Evolutionary conservation across 1,140 invertebrate genomes (phyloP).

Genomic region (Aphelinus certus): DNA sequence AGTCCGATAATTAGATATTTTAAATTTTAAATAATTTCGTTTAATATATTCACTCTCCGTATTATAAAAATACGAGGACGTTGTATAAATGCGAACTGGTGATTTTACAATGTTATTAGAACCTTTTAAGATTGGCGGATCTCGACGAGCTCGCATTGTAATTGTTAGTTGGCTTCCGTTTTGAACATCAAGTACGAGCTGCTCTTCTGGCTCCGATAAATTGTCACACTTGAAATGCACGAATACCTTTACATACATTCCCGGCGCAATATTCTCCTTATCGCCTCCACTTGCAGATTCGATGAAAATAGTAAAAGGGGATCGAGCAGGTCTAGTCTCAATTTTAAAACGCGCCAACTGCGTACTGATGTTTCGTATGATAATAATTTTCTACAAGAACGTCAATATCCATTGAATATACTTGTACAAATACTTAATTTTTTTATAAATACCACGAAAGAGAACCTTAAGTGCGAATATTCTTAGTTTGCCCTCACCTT

Average conservation of each 20-base stretch:
- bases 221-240: slow-evolving; percentile 47
- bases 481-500: slow-evolving; percentile 38
- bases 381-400: too few relatives aligned
- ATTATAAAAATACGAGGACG: too few relatives aligned
- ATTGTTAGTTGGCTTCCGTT: slow-evolving; percentile 47
- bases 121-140: slow-evolving; percentile 51
- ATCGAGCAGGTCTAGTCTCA: slow-evolving; percentile 35
- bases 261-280: slow-evolving; percentile 48
- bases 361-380: slow-evolving; percentile 48
- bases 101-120: neutral
- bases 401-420: neutral
- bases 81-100: neutral
- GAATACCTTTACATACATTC: slow-evolving; percentile 49
- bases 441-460: neutral
- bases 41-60: too few relatives aligned
- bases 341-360: slow-evolving; percentile 49
- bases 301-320: slow-evolving; percentile 45
- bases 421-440: slow-evolving; percentile 6
- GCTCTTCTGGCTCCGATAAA: slow-evolving; percentile 46
- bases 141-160: slow-evolving; percentile 43
- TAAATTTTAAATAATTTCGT: too few relatives aligned
- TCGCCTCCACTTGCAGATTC: slow-evolving; percentile 28
- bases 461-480: neutral
- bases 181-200: slow-evolving; percentile 46
- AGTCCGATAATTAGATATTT: too few relatives aligned